Base-by-base conservation (phyloP, 1,140 invertebrate genomes). In the Pachypeltis micranthus region DNA sequence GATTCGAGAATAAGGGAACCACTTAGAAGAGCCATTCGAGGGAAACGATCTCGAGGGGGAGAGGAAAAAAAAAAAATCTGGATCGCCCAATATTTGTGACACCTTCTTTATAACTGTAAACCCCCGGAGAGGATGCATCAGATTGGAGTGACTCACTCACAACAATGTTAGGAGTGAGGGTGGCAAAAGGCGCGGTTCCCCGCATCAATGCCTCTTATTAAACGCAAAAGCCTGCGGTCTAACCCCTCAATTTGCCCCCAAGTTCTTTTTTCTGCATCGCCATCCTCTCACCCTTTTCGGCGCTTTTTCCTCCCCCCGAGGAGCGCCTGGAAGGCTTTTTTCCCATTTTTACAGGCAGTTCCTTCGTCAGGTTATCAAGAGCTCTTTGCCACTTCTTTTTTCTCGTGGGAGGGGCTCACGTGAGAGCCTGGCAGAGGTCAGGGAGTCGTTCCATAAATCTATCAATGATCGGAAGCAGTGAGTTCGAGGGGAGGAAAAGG, bases 181-280 rank as follows among this genome's bases (percentile, higher is more conserved):
- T 10, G 7, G 47, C 47, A 7, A 4, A 51, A 14, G 10, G 47
- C 47, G 47, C 47, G 47, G 47, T 51, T 51, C 47, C 21, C 47
- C 47, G 47, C 47, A 51, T 51, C 47, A 51, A 51, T 51, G 47
- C 47, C 47, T 51, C 47, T 51, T 51, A 51, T 51, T 51, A 51
- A 51, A 51, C 47, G 47, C 47, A 51, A 51, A 51, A n/a, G 47
- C 23, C 12, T 51, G 47, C 47, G 47, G 10, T 51, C 31, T 21
- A 51, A 51, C 47, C 47, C 47, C 47, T 51, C 47, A 51, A 51
- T 51, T 51, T 51, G 47, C 47, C 47, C 47, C 16, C 31, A 16
- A 7, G 16, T 39, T 39, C 31, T 51, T 51, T 21, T 16, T 16
- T 16, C 47, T 21, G 19, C 47, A 51, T 51, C 4, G 12, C 10